These are phyloP conservation scores for Dinocampus coccinellae DNA, from an alignment of 2,888 invertebrate genomes.

Conservation along the genomic window DNA sequence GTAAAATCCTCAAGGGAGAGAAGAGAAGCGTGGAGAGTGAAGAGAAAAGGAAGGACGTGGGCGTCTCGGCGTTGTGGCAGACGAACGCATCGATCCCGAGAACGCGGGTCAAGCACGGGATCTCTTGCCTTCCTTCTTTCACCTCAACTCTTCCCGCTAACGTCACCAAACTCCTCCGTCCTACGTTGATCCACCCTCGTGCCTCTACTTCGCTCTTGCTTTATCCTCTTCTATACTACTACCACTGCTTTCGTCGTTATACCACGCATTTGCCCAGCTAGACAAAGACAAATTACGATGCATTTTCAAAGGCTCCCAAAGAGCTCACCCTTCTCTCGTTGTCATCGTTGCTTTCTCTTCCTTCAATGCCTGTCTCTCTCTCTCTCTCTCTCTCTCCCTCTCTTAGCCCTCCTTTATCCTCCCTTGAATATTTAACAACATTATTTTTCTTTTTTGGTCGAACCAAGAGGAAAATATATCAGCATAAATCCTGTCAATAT, in stretches of 20 bases:
- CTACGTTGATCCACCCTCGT: constrained; percentile 40
- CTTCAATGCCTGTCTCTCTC: constrained; percentile 25
- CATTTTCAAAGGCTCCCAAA: constrained; percentile 68
- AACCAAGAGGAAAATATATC: neutral
- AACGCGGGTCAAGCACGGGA: constrained; percentile 69
- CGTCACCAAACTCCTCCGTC: constrained; percentile 44
- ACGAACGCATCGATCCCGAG: constrained; percentile 69
- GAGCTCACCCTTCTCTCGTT: constrained; percentile 50
- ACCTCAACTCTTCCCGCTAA: constrained; percentile 38
- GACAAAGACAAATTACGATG: constrained; percentile 70
- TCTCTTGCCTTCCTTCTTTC: constrained; percentile 54
- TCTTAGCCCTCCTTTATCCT: constrained; percentile 15
- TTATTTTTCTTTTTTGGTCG: constrained; percentile 26
- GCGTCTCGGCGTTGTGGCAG: constrained; percentile 69
- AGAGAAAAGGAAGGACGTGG: constrained; percentile 63
- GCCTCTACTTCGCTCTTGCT: constrained; percentile 37
- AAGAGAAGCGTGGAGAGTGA: constrained; percentile 45
- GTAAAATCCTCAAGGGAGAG: constrained; percentile 45
- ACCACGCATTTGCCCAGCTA: constrained; percentile 56
- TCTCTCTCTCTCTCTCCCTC: constrained; percentile 10
- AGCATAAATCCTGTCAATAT: constrained; percentile 2
- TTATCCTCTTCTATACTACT: constrained; percentile 39
- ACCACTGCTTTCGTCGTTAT: constrained; percentile 19
- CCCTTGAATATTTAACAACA: constrained; percentile 15
- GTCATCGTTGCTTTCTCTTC: constrained; percentile 40